These are phyloP conservation scores for Coturnix japonica DNA, from an alignment of 2,113 vertebrate genomes.

Conservation along the genomic window DNA sequence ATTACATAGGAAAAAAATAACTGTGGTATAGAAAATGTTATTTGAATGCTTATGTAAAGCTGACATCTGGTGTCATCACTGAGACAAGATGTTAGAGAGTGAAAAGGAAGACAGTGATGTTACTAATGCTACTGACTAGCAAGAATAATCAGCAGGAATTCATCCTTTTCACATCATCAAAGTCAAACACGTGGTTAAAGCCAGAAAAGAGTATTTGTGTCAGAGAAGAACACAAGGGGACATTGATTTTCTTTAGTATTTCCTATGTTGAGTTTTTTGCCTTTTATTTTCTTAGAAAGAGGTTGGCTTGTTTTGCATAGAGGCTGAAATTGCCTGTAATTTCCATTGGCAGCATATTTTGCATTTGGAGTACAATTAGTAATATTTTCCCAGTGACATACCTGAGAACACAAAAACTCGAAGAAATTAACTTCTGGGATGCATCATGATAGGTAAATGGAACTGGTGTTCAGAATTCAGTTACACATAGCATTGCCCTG, in stretches of 20 bases:
- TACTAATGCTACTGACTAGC: constrained; percentile 9
- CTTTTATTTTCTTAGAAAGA: neutral
- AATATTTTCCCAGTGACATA: neutral
- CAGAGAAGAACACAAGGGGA: neutral
- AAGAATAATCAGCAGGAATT: constrained; percentile 10
- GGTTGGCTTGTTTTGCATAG: neutral
- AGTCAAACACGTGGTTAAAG: constrained; percentile 1
- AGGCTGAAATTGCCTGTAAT: neutral
- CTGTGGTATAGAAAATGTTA: neutral
- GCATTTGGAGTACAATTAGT: neutral
- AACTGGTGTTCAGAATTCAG: neutral
- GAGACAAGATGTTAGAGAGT: neutral
- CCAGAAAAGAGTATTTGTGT: neutral
- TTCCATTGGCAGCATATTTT: neutral
- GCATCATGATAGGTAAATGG: neutral
- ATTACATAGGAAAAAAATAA: neutral
- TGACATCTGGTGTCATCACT: constrained; percentile 6
- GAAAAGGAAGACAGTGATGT: constrained; percentile 29
- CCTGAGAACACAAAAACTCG: neutral
- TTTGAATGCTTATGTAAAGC: neutral
- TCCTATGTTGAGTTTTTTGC: neutral
- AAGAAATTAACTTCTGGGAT: neutral
- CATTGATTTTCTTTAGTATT: neutral
- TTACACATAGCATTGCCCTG: neutral
- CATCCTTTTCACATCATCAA: neutral